Evolutionary conservation across 1,140 invertebrate species (phyloP), one percentile per base, ranked within the genome.

Genomic region (Drosophila pallidifrons): DNA sequence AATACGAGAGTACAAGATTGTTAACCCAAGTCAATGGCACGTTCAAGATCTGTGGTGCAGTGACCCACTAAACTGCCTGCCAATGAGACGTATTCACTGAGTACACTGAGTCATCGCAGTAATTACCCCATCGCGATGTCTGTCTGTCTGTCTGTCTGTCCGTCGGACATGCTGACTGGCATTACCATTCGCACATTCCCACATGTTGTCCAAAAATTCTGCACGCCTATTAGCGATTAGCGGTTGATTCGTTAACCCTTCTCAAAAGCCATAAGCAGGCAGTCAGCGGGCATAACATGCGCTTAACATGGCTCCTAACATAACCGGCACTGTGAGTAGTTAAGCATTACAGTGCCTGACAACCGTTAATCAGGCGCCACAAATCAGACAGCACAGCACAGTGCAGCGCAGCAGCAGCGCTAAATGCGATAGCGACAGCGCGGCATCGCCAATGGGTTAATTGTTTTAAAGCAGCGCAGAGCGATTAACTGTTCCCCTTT

Each of bases 361-460:
- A 87, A 58, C 85, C 83, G 80, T 77, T 87, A 87, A 88, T 88
- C 83, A 82, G 76, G 82, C 82, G 76, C 71, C 75, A 77, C 68
- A 86, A 87, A 86, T 82, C 72, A 87, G 65, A 51, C 38, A 20
- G 38, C 55, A 5, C 4, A 32, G 20, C 0, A 3, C 20, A 20
- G n/a, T 41, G 20, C 6, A 32, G 30, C 32, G 52, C 52, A 35
- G 52, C 52, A n/a, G 28, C 52, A n/a, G n/a, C 57, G 25, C 6
- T 13, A 20, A 46, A 49, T 35, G 65, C 16, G 58, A 30, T 20
- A n/a, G 43, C 3, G 58, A 58, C 38, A 1, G 6, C 16, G n/a
- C 8, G 15, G 32, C 59, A 38, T 41, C 51, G 51, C 28, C 28
- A 32, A 61, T 16, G 65, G 38, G 51, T 58, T 75, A 70, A 75